phyloP scores from a whole-genome alignment of 2,888 invertebrate species.

The Dryomyza anilis region DNA sequence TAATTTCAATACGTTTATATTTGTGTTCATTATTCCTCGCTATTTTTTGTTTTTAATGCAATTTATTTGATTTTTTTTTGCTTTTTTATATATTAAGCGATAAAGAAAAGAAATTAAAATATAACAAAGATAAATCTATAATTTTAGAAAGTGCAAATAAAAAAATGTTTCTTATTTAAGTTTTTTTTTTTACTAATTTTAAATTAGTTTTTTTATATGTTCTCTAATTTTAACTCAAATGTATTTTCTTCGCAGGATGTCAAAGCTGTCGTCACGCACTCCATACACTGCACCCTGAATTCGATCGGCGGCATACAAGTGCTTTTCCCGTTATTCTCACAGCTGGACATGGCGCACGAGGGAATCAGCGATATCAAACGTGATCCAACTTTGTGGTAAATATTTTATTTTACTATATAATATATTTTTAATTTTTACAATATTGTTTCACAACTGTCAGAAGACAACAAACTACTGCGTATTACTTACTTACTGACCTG shows the following conservation, averaged over 20 bases:
- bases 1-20: not conserved
- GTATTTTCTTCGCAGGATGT: constrained; percentile 76
- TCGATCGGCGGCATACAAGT: constrained; percentile 99
- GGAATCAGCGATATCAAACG: constrained; percentile 80
- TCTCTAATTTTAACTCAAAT: not conserved
- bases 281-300: constrained; percentile 98
- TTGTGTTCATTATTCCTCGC: not conserved
- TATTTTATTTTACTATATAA: no score
- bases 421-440: no score
- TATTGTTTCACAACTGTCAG: no score
- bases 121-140: no score
- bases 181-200: not conserved
- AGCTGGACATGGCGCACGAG: constrained; percentile 93
- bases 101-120: no score
- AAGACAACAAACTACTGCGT: no score
- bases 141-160: no score
- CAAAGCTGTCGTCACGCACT: constrained; percentile 98
- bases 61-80: not conserved
- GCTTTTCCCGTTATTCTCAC: constrained; percentile 95
- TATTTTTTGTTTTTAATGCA: not conserved
- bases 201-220: not conserved
- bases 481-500: no score
- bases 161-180: no score
- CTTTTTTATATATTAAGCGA: not conserved
- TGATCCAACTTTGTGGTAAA: constrained; percentile 88